phyloP scores from a whole-genome alignment of 1,140 invertebrate species.

The Amyelois transitella region DNA sequence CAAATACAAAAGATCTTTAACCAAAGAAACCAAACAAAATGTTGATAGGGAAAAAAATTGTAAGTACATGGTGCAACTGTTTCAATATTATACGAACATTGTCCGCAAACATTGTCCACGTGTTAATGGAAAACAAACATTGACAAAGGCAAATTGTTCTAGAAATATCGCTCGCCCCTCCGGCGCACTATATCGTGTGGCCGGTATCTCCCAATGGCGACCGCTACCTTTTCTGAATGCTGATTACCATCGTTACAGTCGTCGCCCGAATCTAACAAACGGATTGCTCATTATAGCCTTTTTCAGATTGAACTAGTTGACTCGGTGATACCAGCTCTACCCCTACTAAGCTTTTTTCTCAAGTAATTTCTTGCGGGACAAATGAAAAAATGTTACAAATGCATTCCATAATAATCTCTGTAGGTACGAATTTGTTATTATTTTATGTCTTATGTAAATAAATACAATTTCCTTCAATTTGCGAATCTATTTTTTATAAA shows the following conservation, averaged over 20 bases:
- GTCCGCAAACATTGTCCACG: constrained; percentile 20
- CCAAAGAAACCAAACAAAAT: too few relatives aligned
- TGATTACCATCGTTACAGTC: constrained; percentile 43
- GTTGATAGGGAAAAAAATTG: too few relatives aligned
- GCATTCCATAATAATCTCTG: too few relatives aligned
- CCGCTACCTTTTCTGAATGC: constrained; percentile 27
- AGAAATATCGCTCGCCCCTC: constrained; percentile 26
- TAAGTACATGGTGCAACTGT: not conserved
- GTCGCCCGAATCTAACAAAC: constrained; percentile 16
- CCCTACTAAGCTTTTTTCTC: too few relatives aligned
- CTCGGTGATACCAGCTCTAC: not conserved
- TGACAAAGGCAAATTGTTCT: constrained; percentile 28
- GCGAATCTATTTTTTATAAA: too few relatives aligned
- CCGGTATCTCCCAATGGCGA: constrained; percentile 22
- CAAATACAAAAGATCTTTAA: too few relatives aligned
- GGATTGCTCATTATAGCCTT: not conserved
- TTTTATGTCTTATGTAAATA: too few relatives aligned
- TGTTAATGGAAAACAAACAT: constrained; percentile 36
- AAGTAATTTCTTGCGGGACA: too few relatives aligned
- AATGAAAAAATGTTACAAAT: too few relatives aligned
- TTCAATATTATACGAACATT: too few relatives aligned
- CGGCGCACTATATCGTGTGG: constrained; percentile 7
- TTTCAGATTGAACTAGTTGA: not conserved
- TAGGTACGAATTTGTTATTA: too few relatives aligned
- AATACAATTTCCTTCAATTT: too few relatives aligned